These are phyloP conservation scores for Tarsius wallacei DNA, from an alignment of 2,797 vertebrate genomes.

Conservation along the genomic window DNA sequence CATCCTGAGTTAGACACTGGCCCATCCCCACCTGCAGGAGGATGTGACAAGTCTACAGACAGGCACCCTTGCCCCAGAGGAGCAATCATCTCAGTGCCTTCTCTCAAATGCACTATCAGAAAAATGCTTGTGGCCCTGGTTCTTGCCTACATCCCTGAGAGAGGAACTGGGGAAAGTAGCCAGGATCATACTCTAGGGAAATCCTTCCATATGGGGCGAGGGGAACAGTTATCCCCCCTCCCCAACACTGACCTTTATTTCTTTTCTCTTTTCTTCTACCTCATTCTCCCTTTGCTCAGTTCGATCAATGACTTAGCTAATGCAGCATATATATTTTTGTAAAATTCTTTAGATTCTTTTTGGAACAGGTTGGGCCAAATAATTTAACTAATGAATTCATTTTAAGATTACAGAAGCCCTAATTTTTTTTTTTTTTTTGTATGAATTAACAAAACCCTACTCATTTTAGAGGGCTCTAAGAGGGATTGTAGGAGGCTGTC, in stretches of 20 bases:
- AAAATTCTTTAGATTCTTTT: background rate
- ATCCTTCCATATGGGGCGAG: background rate
- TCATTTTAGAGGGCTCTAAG: background rate
- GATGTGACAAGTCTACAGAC: background rate
- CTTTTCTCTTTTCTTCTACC: background rate
- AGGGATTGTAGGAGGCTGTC: background rate
- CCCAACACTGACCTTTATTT: background rate
- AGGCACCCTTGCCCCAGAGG: background rate
- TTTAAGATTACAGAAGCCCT: background rate
- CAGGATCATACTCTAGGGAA: background rate
- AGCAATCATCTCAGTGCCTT: background rate
- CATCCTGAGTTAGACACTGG: background rate
- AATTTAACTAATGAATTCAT: constrained; percentile 24
- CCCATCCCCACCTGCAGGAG: background rate
- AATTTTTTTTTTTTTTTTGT: background rate
- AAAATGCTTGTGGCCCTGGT: background rate
- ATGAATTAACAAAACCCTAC: background rate
- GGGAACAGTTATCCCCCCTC: too few species aligned
- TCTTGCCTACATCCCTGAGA: background rate
- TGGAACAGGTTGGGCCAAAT: background rate
- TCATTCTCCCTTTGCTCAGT: background rate
- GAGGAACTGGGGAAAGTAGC: background rate
- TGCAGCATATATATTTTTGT: background rate
- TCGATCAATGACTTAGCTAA: background rate
- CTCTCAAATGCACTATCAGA: background rate